Evolutionary conservation across 1,140 invertebrate genomes (phyloP), one percentile per base, ranked within the genome.

Genomic region (Papilio helenus): DNA sequence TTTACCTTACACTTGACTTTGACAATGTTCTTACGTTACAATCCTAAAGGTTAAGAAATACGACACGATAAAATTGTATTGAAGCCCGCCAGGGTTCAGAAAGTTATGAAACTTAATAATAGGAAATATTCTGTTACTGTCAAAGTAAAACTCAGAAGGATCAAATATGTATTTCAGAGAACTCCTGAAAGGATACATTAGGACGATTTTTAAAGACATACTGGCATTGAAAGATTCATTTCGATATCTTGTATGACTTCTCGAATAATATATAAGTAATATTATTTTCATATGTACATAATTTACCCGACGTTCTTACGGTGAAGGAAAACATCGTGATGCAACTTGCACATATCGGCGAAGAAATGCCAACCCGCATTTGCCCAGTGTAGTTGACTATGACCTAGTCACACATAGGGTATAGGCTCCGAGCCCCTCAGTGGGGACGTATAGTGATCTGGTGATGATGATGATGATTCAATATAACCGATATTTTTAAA

Each of bases 1-100:
- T 89, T 91, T 89, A 85, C 86, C 84, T 89, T 90, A 88, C 88
- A 87, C 88, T 89, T 83, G 84, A 88, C 83, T 86, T 83, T 89
- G 86, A 91, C 87, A 88, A 91, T 84, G 85, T 87, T 89, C 86
- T 90, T 86, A 88, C 51, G 86, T 90, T 89, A 89, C 89, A 91
- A 90, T 87, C 85, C 84, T 80, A 79, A 83, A 82, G 79, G 82
- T 82, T 89, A 85, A 85, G 88, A 84, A 88, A 91, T 87, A 74
- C 83, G 84, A 89, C 83, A 85, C 87, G 84, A 85, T 83, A 82
- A 86, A 79, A 81, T 82, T 82, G 81, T 84, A 79, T 76, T 61
- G 79, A 81, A 80, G 68, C 82, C 80, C 72, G 73, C 73, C 68
- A 79, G 80, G 73, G 55, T 72, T 65, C 18, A 8, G 29, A 42